Evolutionary conservation across 2,797 vertebrate species (phyloP), one percentile per base, ranked within the genome.

Genomic region (Psittacula derbiana): DNA sequence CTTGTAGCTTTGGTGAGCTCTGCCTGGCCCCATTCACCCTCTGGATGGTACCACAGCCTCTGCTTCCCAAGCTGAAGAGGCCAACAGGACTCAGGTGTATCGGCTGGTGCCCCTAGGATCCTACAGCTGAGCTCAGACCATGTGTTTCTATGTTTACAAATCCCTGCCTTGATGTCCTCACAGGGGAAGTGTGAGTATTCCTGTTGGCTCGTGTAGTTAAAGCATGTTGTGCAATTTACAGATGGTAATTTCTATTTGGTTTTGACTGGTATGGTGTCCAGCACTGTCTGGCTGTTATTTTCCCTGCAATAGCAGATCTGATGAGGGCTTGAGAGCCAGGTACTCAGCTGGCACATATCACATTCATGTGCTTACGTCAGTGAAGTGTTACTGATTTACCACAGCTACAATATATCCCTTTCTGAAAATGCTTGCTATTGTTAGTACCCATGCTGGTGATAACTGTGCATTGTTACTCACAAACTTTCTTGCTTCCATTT

Each of bases 51-150:
- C 16, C 53, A 57, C 53, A 65, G 19, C 41, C 43, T 61, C 57
- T 58, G 0, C 14, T 31, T 71, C 40, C 30, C 4, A 0, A 33
- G 66, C 5, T 60, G 53, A 61, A 18, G 25, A 33, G 21, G 30
- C 21, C 40, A 61, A 2, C 30, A 33, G 24, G 41, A 25, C 44
- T 52, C 2, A 0, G 4, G 12, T 31, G 24, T 18, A 1, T 10
- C 60, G 19, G 23, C 50, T 60, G 47, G 12, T 80, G 55, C 23
- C 60, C 24, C 6, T 55, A 72, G 47, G 41, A 60, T 16, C 9
- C 44, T n/a, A 7, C 40, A 78, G 41, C 69, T 86, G 66, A 80
- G 46, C 33, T 86, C 75, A 80, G 60, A 40, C 10, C n/a, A 0
- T 2, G 2, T 0, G 0, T 36, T 80, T 52, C 65, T 46, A 43